Base-by-base conservation (phyloP, 2,113 vertebrate species). In the Otolemur garnettii region DNA sequence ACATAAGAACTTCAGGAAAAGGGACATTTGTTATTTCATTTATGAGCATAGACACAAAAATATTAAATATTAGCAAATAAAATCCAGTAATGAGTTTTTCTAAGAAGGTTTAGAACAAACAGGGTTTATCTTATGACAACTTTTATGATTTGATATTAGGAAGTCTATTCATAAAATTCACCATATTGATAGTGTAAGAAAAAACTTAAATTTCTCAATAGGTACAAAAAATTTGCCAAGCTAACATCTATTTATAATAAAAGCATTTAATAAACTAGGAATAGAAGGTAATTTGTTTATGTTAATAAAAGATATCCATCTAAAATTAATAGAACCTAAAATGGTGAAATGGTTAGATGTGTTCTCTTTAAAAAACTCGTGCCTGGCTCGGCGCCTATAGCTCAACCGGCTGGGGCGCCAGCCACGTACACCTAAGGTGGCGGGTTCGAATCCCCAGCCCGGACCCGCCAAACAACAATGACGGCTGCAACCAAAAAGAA, bases 21-120 rank as follows among this genome's bases (percentile, higher is more conserved):
- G 74, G 59, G 30, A 81, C 80, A 85, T 81, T 53, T 14, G 0
- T 19, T 62, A 30, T 68, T 38, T 93, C 28, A 53, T 75, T 93
- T 75, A 90, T 75, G 59, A 53, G 69, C 18, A 71, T 7, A 21
- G 28, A 35, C 50, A 60, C 10, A 82, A 87, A 91, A 95, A 38
- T 77, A 50, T 90, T 71, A 92, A 82, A 92, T 53, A 77, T 60
- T 50, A 38, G 18, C 64, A 88, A 60, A 68, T 92, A 18, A 95
- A 80, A 75, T 68, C 18, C 33, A 62, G 33, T 53, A 92, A 83
- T 75, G 28, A 26, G 5, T 75, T 28, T 18, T 10, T 74, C 17
- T 7, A 26, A 53, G 66, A 68, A 50, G 45, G n/a, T 4, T 81
- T 66, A 45, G 22, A 74, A 24, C 7, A 82, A 17, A 7, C 77